Conservation (phyloP, 2,888 invertebrate species). For the Calameuta pallipes region DNA sequence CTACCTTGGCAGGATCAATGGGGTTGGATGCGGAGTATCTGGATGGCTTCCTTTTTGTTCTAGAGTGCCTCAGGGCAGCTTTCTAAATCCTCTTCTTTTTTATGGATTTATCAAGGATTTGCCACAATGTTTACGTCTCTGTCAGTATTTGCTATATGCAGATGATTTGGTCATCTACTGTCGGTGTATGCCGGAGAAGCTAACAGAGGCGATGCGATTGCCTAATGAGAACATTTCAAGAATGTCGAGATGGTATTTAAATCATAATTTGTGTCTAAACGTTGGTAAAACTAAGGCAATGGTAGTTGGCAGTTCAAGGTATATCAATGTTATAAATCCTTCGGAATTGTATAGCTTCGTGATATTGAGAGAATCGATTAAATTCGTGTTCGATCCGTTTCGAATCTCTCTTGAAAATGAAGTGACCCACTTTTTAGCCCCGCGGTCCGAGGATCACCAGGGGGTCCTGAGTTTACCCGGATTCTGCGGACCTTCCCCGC, state of each 20-base stretch:
- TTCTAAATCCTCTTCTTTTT: constrained; percentile 1
- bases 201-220: neutral
- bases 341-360: too few relatives aligned
- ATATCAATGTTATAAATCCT: neutral
- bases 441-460: too few relatives aligned
- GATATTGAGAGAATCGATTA: too few relatives aligned
- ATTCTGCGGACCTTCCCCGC: too few relatives aligned
- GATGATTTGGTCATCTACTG: neutral
- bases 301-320: neutral
- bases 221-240: neutral
- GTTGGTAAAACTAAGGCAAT: neutral
- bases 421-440: too few relatives aligned
- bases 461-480: too few relatives aligned
- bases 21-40: too few relatives aligned
- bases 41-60: too few relatives aligned
- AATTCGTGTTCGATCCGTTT: too few relatives aligned
- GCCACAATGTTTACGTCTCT: neutral
- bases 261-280: neutral
- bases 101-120: constrained; percentile 1
- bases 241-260: neutral
- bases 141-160: neutral
- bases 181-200: neutral
- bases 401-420: too few relatives aligned
- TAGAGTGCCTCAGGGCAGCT: neutral
- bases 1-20: too few relatives aligned